These are phyloP conservation scores for Callospermophilus lateralis DNA, from an alignment of 2,113 vertebrate genomes.

Conservation along the genomic window DNA sequence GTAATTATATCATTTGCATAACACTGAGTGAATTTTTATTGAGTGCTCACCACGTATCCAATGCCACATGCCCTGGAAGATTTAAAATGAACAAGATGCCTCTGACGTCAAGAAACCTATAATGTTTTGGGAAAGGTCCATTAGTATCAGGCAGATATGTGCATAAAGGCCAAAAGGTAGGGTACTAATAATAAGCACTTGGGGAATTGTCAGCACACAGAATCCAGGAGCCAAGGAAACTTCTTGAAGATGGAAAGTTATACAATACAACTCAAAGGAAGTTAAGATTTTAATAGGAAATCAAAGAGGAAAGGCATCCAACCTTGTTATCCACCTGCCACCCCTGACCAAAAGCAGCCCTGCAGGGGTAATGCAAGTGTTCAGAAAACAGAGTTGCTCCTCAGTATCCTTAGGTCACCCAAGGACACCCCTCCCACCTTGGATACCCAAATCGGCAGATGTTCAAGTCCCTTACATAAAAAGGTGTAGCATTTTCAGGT, in stretches of 20 bases:
- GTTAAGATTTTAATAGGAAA: background rate
- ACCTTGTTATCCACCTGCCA: background rate
- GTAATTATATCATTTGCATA: constrained; percentile 29
- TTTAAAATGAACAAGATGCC: background rate
- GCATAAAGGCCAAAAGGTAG: background rate
- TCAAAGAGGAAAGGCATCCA: background rate
- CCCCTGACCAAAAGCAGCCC: background rate
- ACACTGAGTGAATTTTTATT: background rate
- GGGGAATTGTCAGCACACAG: background rate
- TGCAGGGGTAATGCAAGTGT: background rate
- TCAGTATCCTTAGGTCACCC: background rate
- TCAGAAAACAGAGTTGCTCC: background rate
- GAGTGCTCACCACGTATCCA: background rate
- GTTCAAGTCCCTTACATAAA: background rate
- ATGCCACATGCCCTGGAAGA: background rate
- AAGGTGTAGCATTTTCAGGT: background rate
- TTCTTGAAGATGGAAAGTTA: background rate
- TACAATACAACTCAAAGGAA: background rate
- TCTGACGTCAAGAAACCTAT: constrained; percentile 29
- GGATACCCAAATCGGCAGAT: background rate
- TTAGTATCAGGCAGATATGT: background rate
- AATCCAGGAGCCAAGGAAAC: background rate
- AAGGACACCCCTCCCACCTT: background rate
- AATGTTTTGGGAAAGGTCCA: background rate
- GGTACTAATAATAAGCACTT: background rate